Conservation (phyloP, 2,797 vertebrate genomes). For the Enteromius treurensis region DNA sequence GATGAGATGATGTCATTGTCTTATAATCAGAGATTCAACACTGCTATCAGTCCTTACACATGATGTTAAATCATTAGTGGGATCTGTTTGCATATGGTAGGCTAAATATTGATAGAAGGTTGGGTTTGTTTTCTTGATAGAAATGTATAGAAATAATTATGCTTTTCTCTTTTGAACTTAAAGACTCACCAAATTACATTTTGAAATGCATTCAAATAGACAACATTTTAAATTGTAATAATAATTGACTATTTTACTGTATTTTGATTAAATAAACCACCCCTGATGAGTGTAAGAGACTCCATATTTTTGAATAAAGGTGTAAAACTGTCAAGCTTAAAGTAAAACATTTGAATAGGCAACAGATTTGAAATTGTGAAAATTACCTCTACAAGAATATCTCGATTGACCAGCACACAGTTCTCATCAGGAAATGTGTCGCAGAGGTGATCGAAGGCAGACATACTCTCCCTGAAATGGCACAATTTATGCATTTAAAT, state of each 20-base stretch:
- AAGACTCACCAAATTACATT: neutral
- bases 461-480: slow-evolving; percentile 78
- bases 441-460: slow-evolving; percentile 82
- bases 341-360: neutral
- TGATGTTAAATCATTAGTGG: neutral
- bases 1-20: slow-evolving; percentile 45
- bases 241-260: neutral
- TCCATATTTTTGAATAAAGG: neutral
- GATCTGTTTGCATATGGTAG: neutral
- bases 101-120: neutral
- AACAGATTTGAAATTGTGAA: neutral
- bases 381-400: slow-evolving; percentile 81
- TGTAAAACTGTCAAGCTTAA: too few species aligned
- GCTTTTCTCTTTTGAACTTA: neutral
- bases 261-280: neutral
- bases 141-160: too few species aligned
- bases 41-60: slow-evolving; percentile 46
- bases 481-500: neutral
- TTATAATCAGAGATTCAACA: slow-evolving; percentile 60
- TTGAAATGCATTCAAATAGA: neutral
- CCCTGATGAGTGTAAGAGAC: neutral
- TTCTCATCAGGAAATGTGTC: slow-evolving; percentile 91
- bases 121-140: neutral
- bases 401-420: slow-evolving; percentile 83
- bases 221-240: neutral